phyloP scores from a whole-genome alignment of 2,797 vertebrate genomes.

The Podarcis siculus region DNA sequence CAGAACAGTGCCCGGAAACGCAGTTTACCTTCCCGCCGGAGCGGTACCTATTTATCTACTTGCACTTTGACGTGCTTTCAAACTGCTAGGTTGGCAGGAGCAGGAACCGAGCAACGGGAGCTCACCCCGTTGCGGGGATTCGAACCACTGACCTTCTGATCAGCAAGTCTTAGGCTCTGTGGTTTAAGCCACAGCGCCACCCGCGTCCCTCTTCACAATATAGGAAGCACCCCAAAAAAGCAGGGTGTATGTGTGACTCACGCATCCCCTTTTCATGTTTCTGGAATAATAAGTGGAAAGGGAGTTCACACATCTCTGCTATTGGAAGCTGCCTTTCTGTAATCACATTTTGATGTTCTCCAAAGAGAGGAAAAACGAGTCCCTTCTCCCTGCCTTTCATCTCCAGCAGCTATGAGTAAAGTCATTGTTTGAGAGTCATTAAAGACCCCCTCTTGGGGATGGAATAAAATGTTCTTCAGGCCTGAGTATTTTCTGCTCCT shows the following conservation, averaged over 20 bases:
- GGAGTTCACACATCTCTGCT: neutral
- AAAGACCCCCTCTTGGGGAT: neutral
- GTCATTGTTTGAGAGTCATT: neutral
- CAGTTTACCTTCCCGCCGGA: no score
- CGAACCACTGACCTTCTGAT: no score
- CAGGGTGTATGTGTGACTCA: neutral
- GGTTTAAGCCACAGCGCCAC: no score
- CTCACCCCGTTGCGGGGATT: no score
- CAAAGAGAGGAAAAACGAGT: neutral
- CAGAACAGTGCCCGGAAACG: no score
- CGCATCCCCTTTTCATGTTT: neutral
- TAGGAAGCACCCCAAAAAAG: neutral
- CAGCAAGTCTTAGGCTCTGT: no score
- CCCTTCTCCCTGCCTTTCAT: neutral
- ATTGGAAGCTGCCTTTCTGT: neutral
- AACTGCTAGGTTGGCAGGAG: no score
- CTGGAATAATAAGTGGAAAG: neutral
- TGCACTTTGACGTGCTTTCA: no score
- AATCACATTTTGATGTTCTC: neutral
- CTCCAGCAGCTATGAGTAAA: slow-evolving; percentile 4
- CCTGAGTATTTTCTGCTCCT: neutral
- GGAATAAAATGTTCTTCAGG: slow-evolving; percentile 9
- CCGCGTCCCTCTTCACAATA: neutral
- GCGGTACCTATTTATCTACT: no score
- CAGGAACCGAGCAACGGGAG: no score